Percentiles rank a stretch among this genome's conserved stretches.
phyloP scores from a whole-genome alignment of 1,140 invertebrate species.

The Drosophila azteca region DNA sequence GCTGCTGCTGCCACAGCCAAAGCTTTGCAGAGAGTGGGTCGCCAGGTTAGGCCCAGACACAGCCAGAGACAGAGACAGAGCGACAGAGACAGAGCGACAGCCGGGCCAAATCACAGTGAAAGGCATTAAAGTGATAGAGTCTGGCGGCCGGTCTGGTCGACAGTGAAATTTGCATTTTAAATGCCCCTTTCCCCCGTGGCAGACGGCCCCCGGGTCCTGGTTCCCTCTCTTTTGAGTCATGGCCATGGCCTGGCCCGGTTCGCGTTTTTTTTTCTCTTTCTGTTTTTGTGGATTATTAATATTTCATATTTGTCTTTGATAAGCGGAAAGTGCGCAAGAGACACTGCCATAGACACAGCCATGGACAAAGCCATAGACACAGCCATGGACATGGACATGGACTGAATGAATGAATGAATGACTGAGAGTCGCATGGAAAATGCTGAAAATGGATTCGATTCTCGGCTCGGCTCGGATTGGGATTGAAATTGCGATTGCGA shows the following conservation, averaged over 20 bases:
- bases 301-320: conserved; percentile 79
- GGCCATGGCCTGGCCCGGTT: conserved; percentile 24
- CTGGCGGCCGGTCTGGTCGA: conserved; percentile 32
- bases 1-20: not conserved
- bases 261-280: not conserved
- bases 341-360: not conserved
- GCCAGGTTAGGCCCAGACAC: conserved; percentile 7
- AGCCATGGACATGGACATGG: no score
- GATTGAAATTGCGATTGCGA: no score
- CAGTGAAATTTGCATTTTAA: conserved; percentile 74
- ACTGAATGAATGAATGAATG: not conserved
- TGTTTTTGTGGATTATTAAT: conserved; percentile 63
- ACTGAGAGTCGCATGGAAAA: not conserved
- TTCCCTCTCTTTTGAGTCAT: conserved; percentile 25
- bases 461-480: no score
- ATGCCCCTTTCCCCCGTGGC: conserved; percentile 23
- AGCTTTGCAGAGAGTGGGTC: conserved; percentile 41
- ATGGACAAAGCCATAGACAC: not conserved
- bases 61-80: no score
- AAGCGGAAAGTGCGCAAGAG: conserved; percentile 50
- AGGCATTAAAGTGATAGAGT: conserved; percentile 79
- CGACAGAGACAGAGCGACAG: conserved; percentile 4
- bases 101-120: conserved; percentile 70
- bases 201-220: not conserved
- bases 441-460: no score